Evolutionary conservation across 2,113 vertebrate genomes (phyloP).

Genomic region (Leptosomus discolor): DNA sequence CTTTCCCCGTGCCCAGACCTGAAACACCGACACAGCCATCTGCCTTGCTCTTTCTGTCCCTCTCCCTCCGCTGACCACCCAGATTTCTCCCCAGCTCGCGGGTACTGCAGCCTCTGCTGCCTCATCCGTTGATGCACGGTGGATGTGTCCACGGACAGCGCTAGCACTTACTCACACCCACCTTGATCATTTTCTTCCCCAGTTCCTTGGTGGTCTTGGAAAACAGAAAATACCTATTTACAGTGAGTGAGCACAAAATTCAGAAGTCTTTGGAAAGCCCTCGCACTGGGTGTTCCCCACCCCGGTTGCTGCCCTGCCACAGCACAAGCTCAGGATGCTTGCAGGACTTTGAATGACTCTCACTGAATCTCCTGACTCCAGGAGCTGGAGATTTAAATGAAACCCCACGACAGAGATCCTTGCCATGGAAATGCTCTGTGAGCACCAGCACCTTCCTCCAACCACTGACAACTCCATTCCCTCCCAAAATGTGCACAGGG

Average conservation of each 20-base stretch:
- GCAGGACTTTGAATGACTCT: background rate
- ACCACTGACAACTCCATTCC: background rate
- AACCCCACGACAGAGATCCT: background rate
- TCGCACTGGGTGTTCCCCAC: background rate
- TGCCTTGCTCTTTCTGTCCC: background rate
- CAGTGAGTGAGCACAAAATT: background rate
- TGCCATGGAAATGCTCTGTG: background rate
- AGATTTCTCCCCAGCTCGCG: accelerated
- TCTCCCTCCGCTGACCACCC: background rate
- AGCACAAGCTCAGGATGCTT: background rate
- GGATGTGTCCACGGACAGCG: accelerated
- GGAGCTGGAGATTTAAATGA: background rate
- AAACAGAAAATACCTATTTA: background rate
- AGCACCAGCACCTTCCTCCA: background rate
- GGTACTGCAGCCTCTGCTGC: accelerated
- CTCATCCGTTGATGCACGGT: accelerated
- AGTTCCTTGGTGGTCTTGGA: background rate
- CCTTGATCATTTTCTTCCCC: background rate
- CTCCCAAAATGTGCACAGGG: accelerated
- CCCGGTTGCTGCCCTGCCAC: background rate
- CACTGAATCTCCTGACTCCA: accelerated
- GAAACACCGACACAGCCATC: accelerated
- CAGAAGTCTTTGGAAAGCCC: background rate
- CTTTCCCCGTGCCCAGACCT: background rate
- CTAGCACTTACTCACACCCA: background rate